Conservation (phyloP, 2,888 invertebrate species). For the Lacanobia oleracea region DNA sequence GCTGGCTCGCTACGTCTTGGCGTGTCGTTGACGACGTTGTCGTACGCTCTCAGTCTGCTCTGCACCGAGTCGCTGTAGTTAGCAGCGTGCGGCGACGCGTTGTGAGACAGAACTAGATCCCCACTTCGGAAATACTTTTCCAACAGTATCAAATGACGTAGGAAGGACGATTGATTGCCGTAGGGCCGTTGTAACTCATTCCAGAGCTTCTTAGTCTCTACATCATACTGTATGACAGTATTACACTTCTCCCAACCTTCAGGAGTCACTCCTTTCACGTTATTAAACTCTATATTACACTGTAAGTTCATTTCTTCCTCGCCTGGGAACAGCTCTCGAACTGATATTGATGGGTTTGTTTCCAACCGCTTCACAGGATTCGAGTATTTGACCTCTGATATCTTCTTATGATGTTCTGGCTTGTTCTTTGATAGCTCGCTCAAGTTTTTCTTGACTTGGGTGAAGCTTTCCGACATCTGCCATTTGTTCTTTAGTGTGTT, state of each 20-base stretch:
- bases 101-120: conserved; percentile 93
- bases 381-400: conserved; percentile 84
- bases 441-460: conserved; percentile 88
- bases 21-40: conserved; percentile 88
- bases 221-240: conserved; percentile 95
- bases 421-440: conserved; percentile 88
- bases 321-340: conserved; percentile 95
- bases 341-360: conserved; percentile 95
- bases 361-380: conserved; percentile 93
- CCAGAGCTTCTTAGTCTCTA: conserved; percentile 95
- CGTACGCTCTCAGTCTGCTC: conserved; percentile 94
- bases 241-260: conserved; percentile 96
- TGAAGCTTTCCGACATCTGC: conserved; percentile 88
- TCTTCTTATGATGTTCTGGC: conserved; percentile 82
- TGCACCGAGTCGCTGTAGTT: conserved; percentile 95
- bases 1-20: conserved; percentile 78
- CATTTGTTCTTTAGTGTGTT: conserved; percentile 88
- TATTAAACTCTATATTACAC: conserved; percentile 94
- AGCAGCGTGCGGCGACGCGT: conserved; percentile 93
- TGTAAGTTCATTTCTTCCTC: conserved; percentile 95
- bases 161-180: conserved; percentile 96
- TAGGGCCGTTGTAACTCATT: conserved; percentile 96
- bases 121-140: conserved; percentile 96
- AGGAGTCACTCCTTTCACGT: conserved; percentile 93
- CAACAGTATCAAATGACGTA: conserved; percentile 94